These are phyloP conservation scores for Lagopus muta DNA, from an alignment of 2,113 vertebrate genomes.

Conservation along the genomic window DNA sequence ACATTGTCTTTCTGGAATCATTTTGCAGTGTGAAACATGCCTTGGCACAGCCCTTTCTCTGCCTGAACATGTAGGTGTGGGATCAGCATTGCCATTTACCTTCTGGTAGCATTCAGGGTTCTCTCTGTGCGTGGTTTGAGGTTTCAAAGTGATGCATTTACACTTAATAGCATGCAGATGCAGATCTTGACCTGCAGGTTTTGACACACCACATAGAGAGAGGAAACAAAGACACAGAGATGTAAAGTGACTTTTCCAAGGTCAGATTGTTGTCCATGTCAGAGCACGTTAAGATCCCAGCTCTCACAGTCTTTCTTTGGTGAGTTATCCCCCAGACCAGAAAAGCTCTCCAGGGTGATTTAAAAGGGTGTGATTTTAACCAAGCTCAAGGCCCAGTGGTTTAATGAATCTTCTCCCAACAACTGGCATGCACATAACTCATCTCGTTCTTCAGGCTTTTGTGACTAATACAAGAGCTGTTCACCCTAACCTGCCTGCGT, in stretches of 20 bases:
- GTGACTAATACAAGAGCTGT: slow-evolving; percentile 27
- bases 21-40: neutral
- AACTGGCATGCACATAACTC: slow-evolving; percentile 34
- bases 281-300: neutral
- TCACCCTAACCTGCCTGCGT: slow-evolving; percentile 30
- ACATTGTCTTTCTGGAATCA: neutral
- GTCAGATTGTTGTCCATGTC: neutral
- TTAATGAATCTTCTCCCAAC: slow-evolving; percentile 35
- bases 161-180: neutral
- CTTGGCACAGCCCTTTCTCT: neutral
- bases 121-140: neutral
- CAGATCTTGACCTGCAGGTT: neutral
- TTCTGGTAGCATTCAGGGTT: neutral
- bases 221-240: neutral
- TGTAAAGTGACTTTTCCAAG: neutral
- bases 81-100: neutral
- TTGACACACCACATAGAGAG: neutral
- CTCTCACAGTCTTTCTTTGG: neutral
- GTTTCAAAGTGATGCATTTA: accelerated
- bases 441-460: slow-evolving; percentile 13
- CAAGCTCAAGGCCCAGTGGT: slow-evolving; percentile 45
- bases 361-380: slow-evolving; percentile 49
- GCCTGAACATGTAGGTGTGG: accelerated
- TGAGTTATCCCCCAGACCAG: slow-evolving; percentile 18
- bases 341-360: slow-evolving; percentile 47